Evolutionary conservation across 2,797 vertebrate genomes (phyloP).

Genomic region (Bucorvus abyssinicus): DNA sequence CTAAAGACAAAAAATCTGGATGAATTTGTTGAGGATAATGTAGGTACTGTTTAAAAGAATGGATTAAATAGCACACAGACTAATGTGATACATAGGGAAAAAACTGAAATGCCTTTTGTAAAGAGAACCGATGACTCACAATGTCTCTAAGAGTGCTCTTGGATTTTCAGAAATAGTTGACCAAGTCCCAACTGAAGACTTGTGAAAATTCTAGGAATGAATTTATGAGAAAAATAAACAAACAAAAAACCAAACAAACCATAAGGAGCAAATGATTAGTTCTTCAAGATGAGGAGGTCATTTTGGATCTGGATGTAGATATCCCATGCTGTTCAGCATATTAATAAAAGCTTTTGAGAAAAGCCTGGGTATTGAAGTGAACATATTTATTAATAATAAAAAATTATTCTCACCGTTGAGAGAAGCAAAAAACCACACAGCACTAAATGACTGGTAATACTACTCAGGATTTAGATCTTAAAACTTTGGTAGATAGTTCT

Average conservation of each 20-base stretch:
- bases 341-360: background rate
- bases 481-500: background rate
- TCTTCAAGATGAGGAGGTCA: background rate
- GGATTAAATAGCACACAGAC: background rate
- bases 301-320: background rate
- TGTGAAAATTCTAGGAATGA: background rate
- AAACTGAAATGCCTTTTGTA: background rate
- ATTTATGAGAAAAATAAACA: background rate
- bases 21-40: background rate
- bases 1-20: background rate
- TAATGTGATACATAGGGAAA: background rate
- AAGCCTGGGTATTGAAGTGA: background rate
- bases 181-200: background rate
- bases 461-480: background rate
- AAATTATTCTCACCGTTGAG: background rate
- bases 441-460: background rate
- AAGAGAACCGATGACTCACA: background rate
- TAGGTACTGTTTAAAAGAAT: background rate
- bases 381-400: background rate
- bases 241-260: background rate
- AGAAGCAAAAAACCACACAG: background rate
- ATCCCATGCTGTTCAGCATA: background rate
- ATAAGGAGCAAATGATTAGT: background rate
- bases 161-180: background rate
- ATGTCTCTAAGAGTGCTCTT: background rate